A percentile compares a stretch with the other conserved stretches of the same genome.
Evolutionary conservation across 2,888 invertebrate species (phyloP).

Genomic region (Urechis unicinctus): DNA sequence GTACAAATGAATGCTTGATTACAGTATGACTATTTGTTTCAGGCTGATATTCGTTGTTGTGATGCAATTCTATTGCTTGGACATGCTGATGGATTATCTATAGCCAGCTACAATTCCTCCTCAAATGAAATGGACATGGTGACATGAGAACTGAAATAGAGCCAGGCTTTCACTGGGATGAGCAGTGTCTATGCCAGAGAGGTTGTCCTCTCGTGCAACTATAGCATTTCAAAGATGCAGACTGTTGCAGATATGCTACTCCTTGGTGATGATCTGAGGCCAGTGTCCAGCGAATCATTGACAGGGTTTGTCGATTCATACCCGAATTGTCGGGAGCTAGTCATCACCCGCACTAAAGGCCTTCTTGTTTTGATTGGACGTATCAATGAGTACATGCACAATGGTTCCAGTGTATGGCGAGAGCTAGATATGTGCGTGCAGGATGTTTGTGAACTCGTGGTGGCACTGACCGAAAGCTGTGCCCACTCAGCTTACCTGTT

Average conservation of each 20-base stretch:
- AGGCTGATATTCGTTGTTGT: too few relatives aligned
- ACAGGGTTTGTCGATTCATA: slow-evolving; percentile 22
- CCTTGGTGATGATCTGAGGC: slow-evolving; percentile 38
- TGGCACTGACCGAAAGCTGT: slow-evolving; percentile 37
- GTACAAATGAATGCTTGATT: too few relatives aligned
- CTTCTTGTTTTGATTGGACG: slow-evolving; percentile 29
- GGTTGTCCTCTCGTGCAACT: slow-evolving; percentile 35
- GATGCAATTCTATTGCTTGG: too few relatives aligned
- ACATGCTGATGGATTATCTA: too few relatives aligned
- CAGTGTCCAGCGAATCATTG: slow-evolving; percentile 33
- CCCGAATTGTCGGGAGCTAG: slow-evolving; percentile 27
- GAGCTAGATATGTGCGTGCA: slow-evolving; percentile 31
- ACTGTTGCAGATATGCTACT: slow-evolving; percentile 44
- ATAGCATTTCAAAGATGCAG: slow-evolving; percentile 40
- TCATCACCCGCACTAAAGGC: slow-evolving; percentile 28
- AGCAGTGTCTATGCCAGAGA: slow-evolving; percentile 27
- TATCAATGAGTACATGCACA: slow-evolving; percentile 27
- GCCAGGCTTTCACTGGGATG: too few relatives aligned
- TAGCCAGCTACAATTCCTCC: too few relatives aligned
- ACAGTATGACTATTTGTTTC: too few relatives aligned
- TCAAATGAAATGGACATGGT: too few relatives aligned
- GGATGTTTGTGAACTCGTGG: slow-evolving; percentile 34
- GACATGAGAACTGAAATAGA: too few relatives aligned
- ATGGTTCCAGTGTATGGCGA: slow-evolving; percentile 24
- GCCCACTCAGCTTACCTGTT: slow-evolving; percentile 40